Evolutionary conservation across 2,113 vertebrate species (phyloP).

Genomic region (Xenus cinereus): DNA sequence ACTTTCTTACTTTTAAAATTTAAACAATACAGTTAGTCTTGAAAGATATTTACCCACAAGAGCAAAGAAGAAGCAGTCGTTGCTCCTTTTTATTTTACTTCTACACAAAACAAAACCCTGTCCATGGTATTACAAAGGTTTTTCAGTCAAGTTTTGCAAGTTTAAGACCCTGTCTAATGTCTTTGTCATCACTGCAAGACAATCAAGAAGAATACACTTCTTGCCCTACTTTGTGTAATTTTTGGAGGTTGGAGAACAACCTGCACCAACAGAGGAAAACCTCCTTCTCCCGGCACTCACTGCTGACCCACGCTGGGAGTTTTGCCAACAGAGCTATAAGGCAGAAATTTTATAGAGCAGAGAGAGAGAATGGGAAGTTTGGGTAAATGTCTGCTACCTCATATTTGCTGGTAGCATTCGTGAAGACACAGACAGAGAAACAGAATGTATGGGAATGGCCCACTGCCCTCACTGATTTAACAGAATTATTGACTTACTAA

Average conservation of each 20-base stretch:
- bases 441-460: rapidly evolving
- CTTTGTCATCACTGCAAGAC: not conserved
- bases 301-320: not conserved
- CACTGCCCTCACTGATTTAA: not conserved
- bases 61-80: not conserved
- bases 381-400: not conserved
- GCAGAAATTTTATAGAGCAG: not conserved
- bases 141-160: not conserved
- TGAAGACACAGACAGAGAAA: not conserved
- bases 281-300: not conserved
- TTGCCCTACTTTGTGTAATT: not conserved
- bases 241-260: not conserved
- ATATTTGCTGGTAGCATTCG: not conserved
- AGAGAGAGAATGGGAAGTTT: not conserved
- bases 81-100: not conserved
- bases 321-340: not conserved
- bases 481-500: not conserved
- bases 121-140: not conserved
- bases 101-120: not conserved
- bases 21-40: not conserved
- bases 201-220: not conserved
- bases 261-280: not conserved
- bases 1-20: not conserved
- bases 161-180: not conserved
- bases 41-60: not conserved